phyloP scores from a whole-genome alignment of 1,140 invertebrate species.

The Drosophila watanabei region DNA sequence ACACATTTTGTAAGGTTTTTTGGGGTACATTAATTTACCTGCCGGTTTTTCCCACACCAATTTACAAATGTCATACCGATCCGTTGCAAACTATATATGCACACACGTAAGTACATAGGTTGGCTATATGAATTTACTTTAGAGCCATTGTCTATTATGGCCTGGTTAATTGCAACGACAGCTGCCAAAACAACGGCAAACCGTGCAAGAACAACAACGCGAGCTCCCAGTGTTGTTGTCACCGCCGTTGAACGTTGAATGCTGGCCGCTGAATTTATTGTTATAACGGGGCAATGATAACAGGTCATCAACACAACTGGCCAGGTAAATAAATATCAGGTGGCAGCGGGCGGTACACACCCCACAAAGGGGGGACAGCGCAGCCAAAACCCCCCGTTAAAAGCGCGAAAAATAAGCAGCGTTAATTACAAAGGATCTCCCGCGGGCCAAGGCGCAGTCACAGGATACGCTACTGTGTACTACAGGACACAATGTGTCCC shows the following conservation, averaged over 20 bases:
- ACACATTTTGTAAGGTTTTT: neutral
- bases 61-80: constrained; percentile 32
- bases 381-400: neutral
- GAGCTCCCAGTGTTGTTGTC: constrained; percentile 52
- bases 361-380: neutral
- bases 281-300: constrained; percentile 82
- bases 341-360: neutral
- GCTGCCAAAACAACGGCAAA: constrained; percentile 80
- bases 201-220: constrained; percentile 71
- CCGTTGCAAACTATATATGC: neutral
- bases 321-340: constrained; percentile 76
- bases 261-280: constrained; percentile 72
- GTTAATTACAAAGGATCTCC: constrained; percentile 73
- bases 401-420: constrained; percentile 72
- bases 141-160: constrained; percentile 75
- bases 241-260: constrained; percentile 37
- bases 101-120: constrained; percentile 13
- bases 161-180: constrained; percentile 82
- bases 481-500: constrained; percentile 26
- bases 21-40: constrained; percentile 18
- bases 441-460: constrained; percentile 43
- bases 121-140: constrained; percentile 69
- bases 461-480: neutral
- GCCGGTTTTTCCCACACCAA: constrained; percentile 40
- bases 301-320: constrained; percentile 81